Percentiles rank a stretch among this genome's conserved stretches.
Conservation (phyloP, 2,797 vertebrate genomes). For the Tachyglossus aculeatus region DNA sequence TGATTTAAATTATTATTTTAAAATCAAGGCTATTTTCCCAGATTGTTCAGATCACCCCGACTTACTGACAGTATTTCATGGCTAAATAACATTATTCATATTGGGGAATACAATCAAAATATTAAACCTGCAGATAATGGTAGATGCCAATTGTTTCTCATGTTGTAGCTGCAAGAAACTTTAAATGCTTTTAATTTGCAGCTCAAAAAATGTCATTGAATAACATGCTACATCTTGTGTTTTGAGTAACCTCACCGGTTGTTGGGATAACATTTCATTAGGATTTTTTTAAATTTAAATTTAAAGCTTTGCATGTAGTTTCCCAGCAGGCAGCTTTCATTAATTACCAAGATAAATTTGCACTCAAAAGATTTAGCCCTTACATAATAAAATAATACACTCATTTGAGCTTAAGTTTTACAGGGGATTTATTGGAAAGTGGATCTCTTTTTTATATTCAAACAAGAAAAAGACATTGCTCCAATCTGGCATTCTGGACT, state of each 20-base stretch:
- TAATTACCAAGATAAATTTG: not conserved
- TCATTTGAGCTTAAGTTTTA: not conserved
- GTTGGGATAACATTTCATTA: slow-evolving; percentile 50
- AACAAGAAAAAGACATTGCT: not conserved
- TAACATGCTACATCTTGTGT: slow-evolving; percentile 38
- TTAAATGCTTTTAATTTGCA: slow-evolving; percentile 48
- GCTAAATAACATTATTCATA: slow-evolving; percentile 30
- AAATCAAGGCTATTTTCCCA: slow-evolving; percentile 1
- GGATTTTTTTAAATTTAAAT: not conserved
- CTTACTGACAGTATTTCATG: not conserved
- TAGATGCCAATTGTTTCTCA: slow-evolving; percentile 41
- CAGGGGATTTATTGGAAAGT: not conserved
- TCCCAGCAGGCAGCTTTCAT: not conserved
- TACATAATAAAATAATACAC: not conserved
- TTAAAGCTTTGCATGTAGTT: slow-evolving; percentile 18
- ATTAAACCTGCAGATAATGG: slow-evolving; percentile 29
- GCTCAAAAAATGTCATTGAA: slow-evolving; percentile 3
- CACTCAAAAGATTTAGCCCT: not conserved
- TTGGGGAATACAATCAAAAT: slow-evolving; percentile 17
- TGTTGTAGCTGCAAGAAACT: slow-evolving; percentile 27
- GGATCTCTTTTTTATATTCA: not conserved
- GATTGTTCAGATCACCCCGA: not conserved
- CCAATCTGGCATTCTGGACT: not conserved
- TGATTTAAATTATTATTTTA: slow-evolving; percentile 42
- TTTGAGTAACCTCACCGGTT: slow-evolving; percentile 27